A percentile compares a stretch with the other conserved stretches of the same genome.
Conservation (phyloP, 2,888 invertebrate genomes). For the Melanargia galathea region DNA sequence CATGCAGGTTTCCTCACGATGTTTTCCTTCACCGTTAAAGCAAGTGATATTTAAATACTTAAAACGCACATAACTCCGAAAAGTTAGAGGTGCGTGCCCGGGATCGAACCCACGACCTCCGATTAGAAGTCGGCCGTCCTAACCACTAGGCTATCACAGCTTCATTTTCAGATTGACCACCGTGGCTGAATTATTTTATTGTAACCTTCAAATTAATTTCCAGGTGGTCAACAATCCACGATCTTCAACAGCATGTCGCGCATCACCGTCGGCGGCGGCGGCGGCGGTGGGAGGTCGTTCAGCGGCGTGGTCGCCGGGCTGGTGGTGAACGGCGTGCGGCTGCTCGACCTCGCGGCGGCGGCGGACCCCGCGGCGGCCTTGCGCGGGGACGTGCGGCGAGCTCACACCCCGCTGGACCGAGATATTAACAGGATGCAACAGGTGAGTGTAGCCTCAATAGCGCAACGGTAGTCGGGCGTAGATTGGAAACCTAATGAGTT, state of each 20-base stretch:
- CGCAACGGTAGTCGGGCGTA: background rate
- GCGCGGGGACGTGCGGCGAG: slow-evolving; percentile 91
- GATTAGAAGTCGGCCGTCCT: no score
- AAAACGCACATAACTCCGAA: no score
- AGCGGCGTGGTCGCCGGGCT: slow-evolving; percentile 94
- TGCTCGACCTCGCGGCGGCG: slow-evolving; percentile 92
- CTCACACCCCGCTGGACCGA: slow-evolving; percentile 88
- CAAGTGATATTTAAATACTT: no score
- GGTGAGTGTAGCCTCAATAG: slow-evolving; percentile 79
- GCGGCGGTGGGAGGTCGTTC: slow-evolving; percentile 89
- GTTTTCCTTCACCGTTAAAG: no score
- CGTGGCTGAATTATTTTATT: no score
- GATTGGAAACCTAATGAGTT: no score
- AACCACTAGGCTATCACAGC: no score
- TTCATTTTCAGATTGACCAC: no score
- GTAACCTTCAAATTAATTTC: slow-evolving; percentile 33
- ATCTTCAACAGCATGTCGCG: slow-evolving; percentile 96
- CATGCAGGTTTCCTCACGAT: no score
- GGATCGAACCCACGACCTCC: no score
- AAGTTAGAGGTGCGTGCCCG: no score
- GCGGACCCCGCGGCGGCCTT: slow-evolving; percentile 89
- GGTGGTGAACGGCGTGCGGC: slow-evolving; percentile 91
- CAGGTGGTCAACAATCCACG: slow-evolving; percentile 91
- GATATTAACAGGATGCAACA: slow-evolving; percentile 94
- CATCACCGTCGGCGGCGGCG: slow-evolving; percentile 91